Evolutionary conservation across 2,888 invertebrate species (phyloP), one percentile per base, ranked within the genome.

Genomic region (Geophilus truncorum): DNA sequence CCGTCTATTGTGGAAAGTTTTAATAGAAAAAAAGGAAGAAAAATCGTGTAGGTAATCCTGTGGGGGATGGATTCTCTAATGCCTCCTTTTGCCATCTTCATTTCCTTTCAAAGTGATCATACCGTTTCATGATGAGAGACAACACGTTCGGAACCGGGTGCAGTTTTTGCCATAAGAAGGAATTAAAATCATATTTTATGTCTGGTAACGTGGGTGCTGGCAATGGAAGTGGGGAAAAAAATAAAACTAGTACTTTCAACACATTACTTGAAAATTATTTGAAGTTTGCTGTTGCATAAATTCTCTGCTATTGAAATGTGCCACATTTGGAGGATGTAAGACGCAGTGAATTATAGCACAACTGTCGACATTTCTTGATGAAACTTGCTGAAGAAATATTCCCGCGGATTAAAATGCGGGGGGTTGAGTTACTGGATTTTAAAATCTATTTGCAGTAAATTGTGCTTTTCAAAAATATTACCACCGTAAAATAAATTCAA

Each of bases 401-500:
- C 30, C 5, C 45, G n/a, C 12, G 45, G 45, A 75, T 75, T 28
- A 75, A 75, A 75, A 23, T 23, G 3, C 25, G 15, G 2, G 70
- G 2, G 25, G 25, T 15, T 30, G 12, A 23, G 30, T 30, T 75
- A 75, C 30, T 10, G 30, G 28, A 75, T 75, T 30, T 28, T 1
- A 75, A 75, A 75, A 30, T 30, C 75, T 75, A 30, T 75, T 75
- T 75, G 75, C 30, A 28, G n/a, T 75, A 30, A 28, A 75, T 75
- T 75, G 21, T 15, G 30, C 2, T 28, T 75, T 30, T 75, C 1
- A 3, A 75, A 75, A 75, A 23, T 30, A 75, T 75, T 75, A 75
- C 28, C 23, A 9, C n/a, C n/a, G n/a, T n/a, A n/a, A 12, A 75
- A 75, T 45, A 75, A 75, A 75, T 75, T 23, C 30, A 23, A 10